phyloP scores from a whole-genome alignment of 2,888 invertebrate genomes.

The Nephrotoma appendiculata region DNA sequence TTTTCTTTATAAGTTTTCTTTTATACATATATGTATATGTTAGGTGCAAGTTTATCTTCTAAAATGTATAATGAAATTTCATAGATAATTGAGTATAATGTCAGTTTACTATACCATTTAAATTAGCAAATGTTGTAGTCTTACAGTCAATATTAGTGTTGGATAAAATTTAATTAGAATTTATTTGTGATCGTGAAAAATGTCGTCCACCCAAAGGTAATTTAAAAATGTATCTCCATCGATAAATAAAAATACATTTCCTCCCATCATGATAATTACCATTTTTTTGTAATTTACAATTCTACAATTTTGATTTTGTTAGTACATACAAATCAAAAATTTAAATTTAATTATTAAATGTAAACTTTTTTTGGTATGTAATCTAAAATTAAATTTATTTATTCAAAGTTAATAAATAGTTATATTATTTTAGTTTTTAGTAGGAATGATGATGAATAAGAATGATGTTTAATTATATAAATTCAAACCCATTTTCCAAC shows the following conservation, averaged over 20 bases:
- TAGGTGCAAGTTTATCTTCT: too few species aligned
- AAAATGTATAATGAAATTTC: too few species aligned
- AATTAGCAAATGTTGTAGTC: too few species aligned
- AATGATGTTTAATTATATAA: not conserved
- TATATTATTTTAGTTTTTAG: not conserved
- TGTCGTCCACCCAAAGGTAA: too few species aligned
- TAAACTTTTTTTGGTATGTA: not conserved
- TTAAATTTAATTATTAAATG: not conserved
- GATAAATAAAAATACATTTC: too few species aligned
- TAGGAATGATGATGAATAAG: not conserved
- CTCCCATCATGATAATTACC: too few species aligned
- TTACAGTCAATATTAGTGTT: too few species aligned
- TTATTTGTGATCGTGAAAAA: too few species aligned
- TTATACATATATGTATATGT: not conserved
- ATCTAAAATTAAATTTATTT: not conserved
- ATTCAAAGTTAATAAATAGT: not conserved
- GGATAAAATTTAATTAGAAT: too few species aligned
- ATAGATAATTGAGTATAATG: too few species aligned
- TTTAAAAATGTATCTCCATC: too few species aligned
- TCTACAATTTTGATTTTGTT: not conserved
- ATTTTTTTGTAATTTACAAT: not conserved
- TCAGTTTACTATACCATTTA: too few species aligned
- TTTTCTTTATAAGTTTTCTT: not conserved
- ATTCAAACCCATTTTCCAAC: not conserved
- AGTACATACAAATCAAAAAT: not conserved